A percentile compares a stretch with the other conserved stretches of the same genome.
Evolutionary conservation across 1,140 invertebrate genomes (phyloP).

Genomic region (Pseudomyrmex cubaensis): DNA sequence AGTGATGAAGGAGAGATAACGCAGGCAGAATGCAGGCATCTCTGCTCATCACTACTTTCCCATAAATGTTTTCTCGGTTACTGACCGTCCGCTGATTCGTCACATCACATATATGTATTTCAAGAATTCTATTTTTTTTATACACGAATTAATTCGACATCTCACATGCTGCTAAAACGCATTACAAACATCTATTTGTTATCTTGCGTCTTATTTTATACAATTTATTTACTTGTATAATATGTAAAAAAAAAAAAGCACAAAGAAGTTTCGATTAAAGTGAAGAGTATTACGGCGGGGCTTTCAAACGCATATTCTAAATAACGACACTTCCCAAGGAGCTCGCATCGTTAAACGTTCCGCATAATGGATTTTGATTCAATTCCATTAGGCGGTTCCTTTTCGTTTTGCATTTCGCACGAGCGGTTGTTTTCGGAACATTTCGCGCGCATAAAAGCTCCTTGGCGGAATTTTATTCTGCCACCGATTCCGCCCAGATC

Average conservation of each 20-base stretch:
- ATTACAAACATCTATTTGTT: not conserved
- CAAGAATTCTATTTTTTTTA: not conserved
- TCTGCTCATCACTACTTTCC: conserved; percentile 54
- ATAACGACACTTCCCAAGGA: conserved; percentile 16
- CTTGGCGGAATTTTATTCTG: conserved; percentile 33
- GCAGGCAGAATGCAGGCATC: conserved; percentile 16
- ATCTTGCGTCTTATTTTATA: not conserved
- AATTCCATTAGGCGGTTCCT: conserved; percentile 16
- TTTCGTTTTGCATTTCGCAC: conserved; percentile 29
- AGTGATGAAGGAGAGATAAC: conserved; percentile 63
- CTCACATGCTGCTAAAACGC: not conserved
- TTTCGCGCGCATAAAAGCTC: conserved; percentile 1
- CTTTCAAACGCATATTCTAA: conserved; percentile 3
- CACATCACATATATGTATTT: not conserved
- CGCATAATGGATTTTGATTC: conserved; percentile 15
- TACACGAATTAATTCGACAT: conserved; percentile 5
- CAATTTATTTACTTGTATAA: not conserved
- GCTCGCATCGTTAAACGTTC: conserved; percentile 16
- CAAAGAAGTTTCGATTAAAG: conserved; percentile 7
- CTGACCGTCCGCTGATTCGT: conserved; percentile 50
- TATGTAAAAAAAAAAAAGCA: not conserved
- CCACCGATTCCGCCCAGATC: not conserved
- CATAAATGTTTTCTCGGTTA: conserved; percentile 67
- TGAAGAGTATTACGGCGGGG: not conserved
- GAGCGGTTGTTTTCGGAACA: conserved; percentile 10